Evolutionary conservation across 2,113 vertebrate genomes (phyloP).

Genomic region (Apus apus): DNA sequence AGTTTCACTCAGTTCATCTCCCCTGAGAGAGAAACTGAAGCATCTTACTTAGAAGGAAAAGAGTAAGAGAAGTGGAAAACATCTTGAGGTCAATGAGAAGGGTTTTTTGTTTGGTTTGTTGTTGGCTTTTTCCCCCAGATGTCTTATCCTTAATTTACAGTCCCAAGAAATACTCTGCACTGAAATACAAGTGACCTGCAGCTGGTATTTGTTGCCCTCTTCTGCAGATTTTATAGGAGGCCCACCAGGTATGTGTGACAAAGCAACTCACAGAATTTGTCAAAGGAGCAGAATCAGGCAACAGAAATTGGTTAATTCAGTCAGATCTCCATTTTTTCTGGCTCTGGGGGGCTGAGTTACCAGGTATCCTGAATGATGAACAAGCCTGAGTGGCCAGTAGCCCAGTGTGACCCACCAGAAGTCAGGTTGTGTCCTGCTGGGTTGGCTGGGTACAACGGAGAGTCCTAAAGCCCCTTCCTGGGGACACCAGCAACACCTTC

Average conservation of each 20-base stretch:
- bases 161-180: background rate
- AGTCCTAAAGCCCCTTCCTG: background rate
- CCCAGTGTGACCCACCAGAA: background rate
- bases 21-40: background rate
- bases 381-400: background rate
- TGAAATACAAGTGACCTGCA: background rate
- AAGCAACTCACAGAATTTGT: background rate
- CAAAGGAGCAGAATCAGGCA: background rate
- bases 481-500: background rate
- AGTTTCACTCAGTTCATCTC: background rate
- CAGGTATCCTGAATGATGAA: background rate
- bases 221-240: background rate
- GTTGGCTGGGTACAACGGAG: accelerated
- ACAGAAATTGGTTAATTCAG: background rate
- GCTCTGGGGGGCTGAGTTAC: background rate
- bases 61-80: background rate
- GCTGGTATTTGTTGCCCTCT: background rate
- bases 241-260: background rate
- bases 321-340: background rate
- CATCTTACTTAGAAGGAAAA: background rate
- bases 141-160: background rate
- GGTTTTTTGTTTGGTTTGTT: no score
- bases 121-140: no score
- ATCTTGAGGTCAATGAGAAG: background rate
- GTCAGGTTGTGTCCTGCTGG: background rate